These are phyloP conservation scores for Globodera ellingtonae DNA, from an alignment of 1,140 invertebrate genomes.

Conservation along the genomic window DNA sequence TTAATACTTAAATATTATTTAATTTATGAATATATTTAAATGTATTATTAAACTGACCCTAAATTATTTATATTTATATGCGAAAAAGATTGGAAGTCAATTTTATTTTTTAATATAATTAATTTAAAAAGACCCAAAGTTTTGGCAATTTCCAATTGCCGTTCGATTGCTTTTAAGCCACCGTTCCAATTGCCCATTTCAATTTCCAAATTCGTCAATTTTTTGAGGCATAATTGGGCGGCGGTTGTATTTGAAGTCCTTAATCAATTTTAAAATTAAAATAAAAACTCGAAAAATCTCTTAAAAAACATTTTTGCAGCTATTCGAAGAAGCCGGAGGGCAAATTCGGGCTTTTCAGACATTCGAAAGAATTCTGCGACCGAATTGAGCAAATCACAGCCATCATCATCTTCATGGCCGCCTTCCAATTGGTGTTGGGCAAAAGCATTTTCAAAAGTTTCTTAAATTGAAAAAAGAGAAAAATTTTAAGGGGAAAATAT, in stretches of 20 bases:
- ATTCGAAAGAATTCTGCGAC: background rate
- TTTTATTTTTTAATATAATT: background rate
- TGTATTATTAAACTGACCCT: too few species aligned
- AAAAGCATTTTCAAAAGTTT: background rate
- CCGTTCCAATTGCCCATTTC: background rate
- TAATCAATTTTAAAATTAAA: background rate
- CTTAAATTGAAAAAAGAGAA: background rate
- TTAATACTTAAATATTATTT: too few species aligned
- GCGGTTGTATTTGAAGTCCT: background rate
- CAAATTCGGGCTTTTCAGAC: background rate
- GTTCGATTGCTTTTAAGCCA: conserved; percentile 1
- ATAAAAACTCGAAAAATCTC: background rate
- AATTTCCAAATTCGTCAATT: background rate
- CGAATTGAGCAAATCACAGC: background rate
- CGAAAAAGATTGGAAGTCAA: too few species aligned
- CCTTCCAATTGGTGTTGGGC: background rate
- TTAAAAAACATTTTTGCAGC: background rate
- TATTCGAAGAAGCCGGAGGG: background rate
- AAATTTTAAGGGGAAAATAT: background rate
- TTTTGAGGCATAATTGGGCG: background rate
- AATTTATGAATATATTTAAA: too few species aligned
- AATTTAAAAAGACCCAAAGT: background rate
- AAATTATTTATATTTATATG: too few species aligned
- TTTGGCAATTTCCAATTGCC: background rate
- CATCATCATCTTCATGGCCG: background rate